phyloP scores from a whole-genome alignment of 1,140 invertebrate genomes.

The Sipha flava region DNA sequence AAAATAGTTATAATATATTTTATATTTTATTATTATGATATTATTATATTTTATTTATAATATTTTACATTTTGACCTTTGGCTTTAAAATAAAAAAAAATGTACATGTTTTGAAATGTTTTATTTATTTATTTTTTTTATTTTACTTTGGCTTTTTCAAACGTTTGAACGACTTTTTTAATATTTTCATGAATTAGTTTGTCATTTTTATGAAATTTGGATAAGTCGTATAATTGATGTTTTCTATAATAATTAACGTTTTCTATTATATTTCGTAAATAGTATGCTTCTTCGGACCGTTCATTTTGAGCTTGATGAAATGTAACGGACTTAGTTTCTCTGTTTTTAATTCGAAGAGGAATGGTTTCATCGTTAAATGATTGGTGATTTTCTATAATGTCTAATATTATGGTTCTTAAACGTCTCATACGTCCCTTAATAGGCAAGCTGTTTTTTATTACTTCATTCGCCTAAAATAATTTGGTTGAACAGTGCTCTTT shows the following conservation, averaged over 20 bases:
- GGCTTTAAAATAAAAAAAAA: too few species aligned
- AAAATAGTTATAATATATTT: too few species aligned
- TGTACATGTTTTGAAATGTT: too few species aligned
- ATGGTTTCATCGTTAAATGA: neutral
- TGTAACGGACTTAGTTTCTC: neutral
- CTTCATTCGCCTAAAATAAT: neutral
- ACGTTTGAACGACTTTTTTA: neutral
- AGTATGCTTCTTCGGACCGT: neutral
- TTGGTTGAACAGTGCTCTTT: too few species aligned
- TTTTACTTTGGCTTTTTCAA: constrained; percentile 3
- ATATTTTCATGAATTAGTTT: neutral
- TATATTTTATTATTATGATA: too few species aligned
- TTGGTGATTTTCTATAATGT: neutral
- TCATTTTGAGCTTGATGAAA: neutral
- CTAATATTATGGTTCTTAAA: neutral
- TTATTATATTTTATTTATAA: too few species aligned
- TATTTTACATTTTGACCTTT: too few species aligned
- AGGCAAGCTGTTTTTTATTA: neutral
- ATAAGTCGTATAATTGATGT: neutral
- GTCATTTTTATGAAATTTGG: neutral
- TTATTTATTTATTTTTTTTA: neutral
- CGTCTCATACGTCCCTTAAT: neutral
- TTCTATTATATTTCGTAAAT: neutral
- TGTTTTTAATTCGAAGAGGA: neutral
- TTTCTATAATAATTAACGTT: neutral